Base-by-base conservation (phyloP, 2,888 invertebrate species). In the Embidobia sp. region DNA sequence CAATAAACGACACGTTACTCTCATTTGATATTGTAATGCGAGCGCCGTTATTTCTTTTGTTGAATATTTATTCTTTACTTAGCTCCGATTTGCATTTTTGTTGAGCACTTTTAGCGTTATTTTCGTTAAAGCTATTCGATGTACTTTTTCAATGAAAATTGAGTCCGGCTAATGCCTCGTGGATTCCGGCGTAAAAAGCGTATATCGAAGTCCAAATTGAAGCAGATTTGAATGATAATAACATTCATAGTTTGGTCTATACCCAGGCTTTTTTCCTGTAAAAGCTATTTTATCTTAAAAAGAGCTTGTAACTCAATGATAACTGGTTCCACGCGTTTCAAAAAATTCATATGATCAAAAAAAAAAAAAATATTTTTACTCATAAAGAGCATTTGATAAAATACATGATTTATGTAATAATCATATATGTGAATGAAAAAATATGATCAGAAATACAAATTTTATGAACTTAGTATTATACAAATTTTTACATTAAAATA, bases 1-100 rank as follows among this genome's bases (percentile, higher is more conserved):
- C 77, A 72, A 77, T 72, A 72, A 61, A 72, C 67, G 67, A 77
- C 72, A 72, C 61, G 59, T 66, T 64, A 76, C 64, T 70, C 49
- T 59, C 61, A 66, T 77, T 77, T 59, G 77, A 61, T 72, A 66
- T 67, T 72, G 64, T 66, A 59, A 73, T 73, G 64, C 40, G 37
- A 35, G 64, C 40, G 44, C 13, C 57, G 35, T 66, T 63, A 51
- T 66, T 55, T 61, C 64, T 73, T 73, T 59, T 49, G 57, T 22
- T 57, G 73, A 66, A 73, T 73, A 73, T 73, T 73, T 49, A 73
- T 57, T 73, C 64, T 66, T 73, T 73, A 66, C 73, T 73, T 73
- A 64, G 29, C 42, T 49, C 31, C 29, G 27, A 73, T 73, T 73
- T 73, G 57, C 73, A 73, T 73, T 64, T 73, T 64, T 48, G 63